These are phyloP conservation scores for Panagrolaimus sp. DNA, from an alignment of 1,140 invertebrate genomes.

Conservation along the genomic window DNA sequence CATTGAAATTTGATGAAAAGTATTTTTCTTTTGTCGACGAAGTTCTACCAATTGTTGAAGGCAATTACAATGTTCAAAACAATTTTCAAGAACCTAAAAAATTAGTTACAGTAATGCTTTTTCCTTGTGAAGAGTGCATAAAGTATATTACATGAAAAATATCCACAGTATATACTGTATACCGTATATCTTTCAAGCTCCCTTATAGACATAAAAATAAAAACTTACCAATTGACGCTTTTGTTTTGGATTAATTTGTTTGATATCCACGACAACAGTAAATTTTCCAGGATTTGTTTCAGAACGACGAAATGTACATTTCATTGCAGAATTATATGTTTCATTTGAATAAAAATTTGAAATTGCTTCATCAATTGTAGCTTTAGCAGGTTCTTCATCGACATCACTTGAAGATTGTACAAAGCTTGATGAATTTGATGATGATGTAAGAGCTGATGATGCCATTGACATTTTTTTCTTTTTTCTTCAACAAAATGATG, in stretches of 20 bases:
- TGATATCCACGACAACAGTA: neutral
- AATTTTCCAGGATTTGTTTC: neutral
- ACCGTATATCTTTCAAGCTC: too few species aligned
- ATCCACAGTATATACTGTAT: too few species aligned
- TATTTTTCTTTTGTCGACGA: neutral
- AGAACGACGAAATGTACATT: neutral
- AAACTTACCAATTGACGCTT: neutral
- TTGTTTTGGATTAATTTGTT: neutral
- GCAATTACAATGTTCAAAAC: constrained; percentile 1
- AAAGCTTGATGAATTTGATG: neutral
- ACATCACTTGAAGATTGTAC: neutral
- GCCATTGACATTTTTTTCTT: neutral
- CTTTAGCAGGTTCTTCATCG: neutral
- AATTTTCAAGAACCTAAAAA: neutral
- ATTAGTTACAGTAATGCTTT: too few species aligned
- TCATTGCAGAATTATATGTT: neutral
- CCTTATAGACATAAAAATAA: too few species aligned
- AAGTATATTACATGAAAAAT: too few species aligned
- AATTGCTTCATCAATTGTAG: neutral
- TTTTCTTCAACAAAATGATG: neutral
- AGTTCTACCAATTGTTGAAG: constrained; percentile 6
- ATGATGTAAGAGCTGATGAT: too few species aligned
- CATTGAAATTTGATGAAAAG: neutral
- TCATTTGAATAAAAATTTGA: neutral
- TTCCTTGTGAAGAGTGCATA: too few species aligned